Evolutionary conservation across 2,888 invertebrate genomes (phyloP).

Genomic region (Thalpophila matura): DNA sequence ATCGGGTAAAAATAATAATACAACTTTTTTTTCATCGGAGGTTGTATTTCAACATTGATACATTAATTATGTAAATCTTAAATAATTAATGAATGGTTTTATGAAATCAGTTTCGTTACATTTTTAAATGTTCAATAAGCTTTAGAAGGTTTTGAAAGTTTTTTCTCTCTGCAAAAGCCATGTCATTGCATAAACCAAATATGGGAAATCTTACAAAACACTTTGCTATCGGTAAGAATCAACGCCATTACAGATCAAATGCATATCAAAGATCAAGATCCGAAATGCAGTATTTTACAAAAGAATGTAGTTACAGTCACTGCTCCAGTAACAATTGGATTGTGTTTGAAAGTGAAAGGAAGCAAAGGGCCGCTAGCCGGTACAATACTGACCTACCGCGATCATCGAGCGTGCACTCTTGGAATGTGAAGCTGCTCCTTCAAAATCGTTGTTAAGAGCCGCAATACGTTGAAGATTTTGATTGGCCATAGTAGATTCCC

Average conservation of each 20-base stretch:
- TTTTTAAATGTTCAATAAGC: background rate
- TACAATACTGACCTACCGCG: slow-evolving; percentile 53
- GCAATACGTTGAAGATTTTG: background rate
- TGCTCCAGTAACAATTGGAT: slow-evolving; percentile 37
- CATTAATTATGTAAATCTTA: slow-evolving; percentile 6
- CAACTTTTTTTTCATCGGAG: slow-evolving; percentile 14
- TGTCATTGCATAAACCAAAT: too few species aligned
- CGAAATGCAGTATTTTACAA: background rate
- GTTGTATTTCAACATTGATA: slow-evolving; percentile 30
- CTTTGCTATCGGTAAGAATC: too few species aligned
- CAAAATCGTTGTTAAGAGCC: background rate
- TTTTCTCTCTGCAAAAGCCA: too few species aligned
- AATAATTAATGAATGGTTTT: background rate
- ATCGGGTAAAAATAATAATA: slow-evolving; percentile 7
- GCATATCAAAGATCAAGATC: background rate
- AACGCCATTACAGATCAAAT: too few species aligned
- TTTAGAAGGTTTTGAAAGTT: background rate
- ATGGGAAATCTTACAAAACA: too few species aligned
- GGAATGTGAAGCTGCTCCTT: slow-evolving; percentile 26
- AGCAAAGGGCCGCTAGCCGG: slow-evolving; percentile 45
- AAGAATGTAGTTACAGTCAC: slow-evolving; percentile 10
- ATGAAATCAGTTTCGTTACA: background rate
- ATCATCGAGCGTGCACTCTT: slow-evolving; percentile 21
- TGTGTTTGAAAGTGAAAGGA: slow-evolving; percentile 57
- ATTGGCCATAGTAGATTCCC: background rate